phyloP scores from a whole-genome alignment of 2,888 invertebrate genomes.

The Nezara viridula region DNA sequence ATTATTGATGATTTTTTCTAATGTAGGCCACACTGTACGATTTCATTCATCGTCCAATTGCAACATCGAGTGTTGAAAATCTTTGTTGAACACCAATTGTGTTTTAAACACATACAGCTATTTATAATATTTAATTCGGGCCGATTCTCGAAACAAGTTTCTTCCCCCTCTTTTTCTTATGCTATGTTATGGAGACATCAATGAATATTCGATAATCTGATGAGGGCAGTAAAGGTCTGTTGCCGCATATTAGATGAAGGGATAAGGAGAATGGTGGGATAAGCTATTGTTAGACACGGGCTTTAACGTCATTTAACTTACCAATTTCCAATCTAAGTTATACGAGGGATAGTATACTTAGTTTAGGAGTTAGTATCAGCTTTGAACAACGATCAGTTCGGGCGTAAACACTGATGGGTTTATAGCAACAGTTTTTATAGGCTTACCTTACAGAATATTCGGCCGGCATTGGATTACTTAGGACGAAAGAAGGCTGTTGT shows the following conservation, averaged over 20 bases:
- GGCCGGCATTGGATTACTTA: not conserved
- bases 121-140: too few species aligned
- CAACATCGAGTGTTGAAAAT: too few species aligned
- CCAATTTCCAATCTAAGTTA: constrained; percentile 58
- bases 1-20: too few species aligned
- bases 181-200: not conserved
- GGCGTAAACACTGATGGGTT: constrained; percentile 21
- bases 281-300: constrained; percentile 46
- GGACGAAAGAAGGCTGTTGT: not conserved
- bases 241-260: constrained; percentile 39
- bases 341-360: constrained; percentile 12
- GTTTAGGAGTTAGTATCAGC: constrained; percentile 42
- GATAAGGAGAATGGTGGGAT: not conserved
- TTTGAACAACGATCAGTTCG: constrained; percentile 2
- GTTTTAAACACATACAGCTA: too few species aligned
- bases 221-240: constrained; percentile 5
- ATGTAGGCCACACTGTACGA: too few species aligned
- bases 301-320: constrained; percentile 50
- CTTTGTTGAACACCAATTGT: too few species aligned
- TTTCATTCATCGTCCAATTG: too few species aligned
- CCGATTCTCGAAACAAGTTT: not conserved
- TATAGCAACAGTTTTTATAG: constrained; percentile 19
- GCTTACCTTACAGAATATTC: not conserved
- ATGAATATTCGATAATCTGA: not conserved
- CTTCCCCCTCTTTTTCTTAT: not conserved